Evolutionary conservation across 37 sponge, comb jelly and placozoan species (phyloP).

Genomic region (Lycopodina hypogea): DNA sequence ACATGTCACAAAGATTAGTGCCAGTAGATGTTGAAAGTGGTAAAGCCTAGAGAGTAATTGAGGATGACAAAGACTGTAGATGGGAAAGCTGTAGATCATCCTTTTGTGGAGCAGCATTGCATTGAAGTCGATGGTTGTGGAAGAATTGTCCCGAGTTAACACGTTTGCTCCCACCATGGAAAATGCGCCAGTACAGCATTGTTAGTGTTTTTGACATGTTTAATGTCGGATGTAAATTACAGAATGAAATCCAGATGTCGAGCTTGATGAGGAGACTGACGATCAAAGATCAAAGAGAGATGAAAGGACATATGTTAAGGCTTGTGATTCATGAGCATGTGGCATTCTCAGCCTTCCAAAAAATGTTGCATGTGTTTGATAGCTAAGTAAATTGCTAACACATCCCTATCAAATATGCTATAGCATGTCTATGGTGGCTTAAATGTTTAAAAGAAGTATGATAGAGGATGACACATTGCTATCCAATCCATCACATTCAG

Average conservation of each 20-base stretch:
- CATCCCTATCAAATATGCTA: background rate
- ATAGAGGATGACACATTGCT: too few relatives aligned
- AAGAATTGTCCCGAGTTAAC: background rate
- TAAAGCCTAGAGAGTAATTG: constrained; percentile 18
- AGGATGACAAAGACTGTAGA: constrained; percentile 1
- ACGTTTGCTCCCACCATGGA: background rate
- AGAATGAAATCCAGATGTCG: background rate
- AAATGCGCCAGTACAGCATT: constrained; percentile 31
- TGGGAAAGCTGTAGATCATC: background rate
- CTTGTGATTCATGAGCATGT: background rate
- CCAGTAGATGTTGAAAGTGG: constrained; percentile 4
- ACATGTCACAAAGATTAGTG: constrained; percentile 42
- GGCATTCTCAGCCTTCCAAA: background rate
- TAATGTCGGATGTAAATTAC: background rate
- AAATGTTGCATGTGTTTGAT: too few relatives aligned
- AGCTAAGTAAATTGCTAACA: too few relatives aligned
- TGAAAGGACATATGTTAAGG: background rate
- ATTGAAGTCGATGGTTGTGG: background rate
- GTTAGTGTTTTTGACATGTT: background rate
- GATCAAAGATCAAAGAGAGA: background rate
- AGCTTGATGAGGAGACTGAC: background rate
- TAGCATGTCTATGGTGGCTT: background rate
- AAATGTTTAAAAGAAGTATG: background rate
- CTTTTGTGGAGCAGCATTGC: background rate
- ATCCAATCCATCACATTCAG: too few relatives aligned